Evolutionary conservation across 2,113 vertebrate species (phyloP).

Genomic region (Cathartes aura): DNA sequence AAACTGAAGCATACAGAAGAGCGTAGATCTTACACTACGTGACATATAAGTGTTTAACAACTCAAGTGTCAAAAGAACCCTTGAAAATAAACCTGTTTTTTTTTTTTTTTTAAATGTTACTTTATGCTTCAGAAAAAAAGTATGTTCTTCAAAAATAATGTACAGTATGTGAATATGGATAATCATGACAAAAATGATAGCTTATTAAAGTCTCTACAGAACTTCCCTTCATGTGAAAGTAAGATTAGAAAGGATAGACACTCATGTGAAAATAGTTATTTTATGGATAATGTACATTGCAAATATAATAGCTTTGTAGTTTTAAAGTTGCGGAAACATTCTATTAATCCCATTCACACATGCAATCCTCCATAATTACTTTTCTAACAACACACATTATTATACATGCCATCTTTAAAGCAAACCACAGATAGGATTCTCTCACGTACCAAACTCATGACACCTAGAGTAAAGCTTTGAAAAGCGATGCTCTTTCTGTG

Average conservation of each 20-base stretch:
- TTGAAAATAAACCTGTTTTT: background rate
- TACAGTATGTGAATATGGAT: background rate
- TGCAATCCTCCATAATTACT: background rate
- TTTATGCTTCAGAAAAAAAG: background rate
- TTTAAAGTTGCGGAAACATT: slow-evolving; percentile 39
- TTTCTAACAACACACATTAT: background rate
- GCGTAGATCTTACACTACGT: background rate
- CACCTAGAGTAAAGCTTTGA: background rate
- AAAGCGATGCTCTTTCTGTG: background rate
- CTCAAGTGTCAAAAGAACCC: background rate
- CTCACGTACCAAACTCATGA: background rate
- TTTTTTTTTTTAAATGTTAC: no score
- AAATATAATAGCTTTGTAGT: slow-evolving; percentile 17
- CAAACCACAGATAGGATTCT: background rate
- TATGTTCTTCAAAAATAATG: background rate
- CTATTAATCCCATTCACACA: background rate
- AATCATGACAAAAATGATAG: background rate
- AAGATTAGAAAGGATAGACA: slow-evolving; percentile 2
- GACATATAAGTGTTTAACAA: background rate
- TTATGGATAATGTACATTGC: background rate
- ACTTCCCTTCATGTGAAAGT: slow-evolving; percentile 7
- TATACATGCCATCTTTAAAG: background rate
- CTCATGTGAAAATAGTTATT: slow-evolving; percentile 35
- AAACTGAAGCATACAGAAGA: background rate
- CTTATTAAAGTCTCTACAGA: background rate